Evolutionary conservation across 2,888 invertebrate species (phyloP).

Genomic region (Flexamia atlantica): DNA sequence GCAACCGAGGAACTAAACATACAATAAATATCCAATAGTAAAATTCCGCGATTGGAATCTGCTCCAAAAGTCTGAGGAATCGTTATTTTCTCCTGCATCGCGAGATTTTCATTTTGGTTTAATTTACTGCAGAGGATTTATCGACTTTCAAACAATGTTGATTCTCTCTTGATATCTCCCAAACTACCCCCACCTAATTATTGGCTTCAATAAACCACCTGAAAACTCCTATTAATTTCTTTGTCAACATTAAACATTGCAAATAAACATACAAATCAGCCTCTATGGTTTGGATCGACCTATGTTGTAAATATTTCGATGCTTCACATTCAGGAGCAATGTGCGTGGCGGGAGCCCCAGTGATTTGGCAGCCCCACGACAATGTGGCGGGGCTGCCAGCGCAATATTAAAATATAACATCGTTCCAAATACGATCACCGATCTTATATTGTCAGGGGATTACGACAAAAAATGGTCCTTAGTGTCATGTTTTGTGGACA

Average conservation of each 20-base stretch:
- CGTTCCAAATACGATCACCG: neutral
- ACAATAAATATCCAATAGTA: neutral
- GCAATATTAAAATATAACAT: constrained; percentile 1
- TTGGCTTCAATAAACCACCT: neutral
- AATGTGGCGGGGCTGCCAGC: neutral
- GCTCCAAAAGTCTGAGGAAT: neutral
- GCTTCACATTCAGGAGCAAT: neutral
- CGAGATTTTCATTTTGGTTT: neutral
- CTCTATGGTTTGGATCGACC: too few relatives aligned
- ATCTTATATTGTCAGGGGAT: neutral
- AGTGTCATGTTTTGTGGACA: too few relatives aligned
- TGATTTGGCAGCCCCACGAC: neutral
- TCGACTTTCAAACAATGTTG: neutral
- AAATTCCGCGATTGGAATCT: constrained; percentile 15
- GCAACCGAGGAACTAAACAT: neutral
- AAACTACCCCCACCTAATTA: neutral
- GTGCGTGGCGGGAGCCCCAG: neutral
- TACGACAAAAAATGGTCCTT: too few relatives aligned
- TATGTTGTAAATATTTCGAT: neutral
- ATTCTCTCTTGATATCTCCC: neutral
- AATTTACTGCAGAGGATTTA: constrained; percentile 5
- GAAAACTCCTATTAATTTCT: too few relatives aligned
- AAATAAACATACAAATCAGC: too few relatives aligned
- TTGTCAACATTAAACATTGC: too few relatives aligned
- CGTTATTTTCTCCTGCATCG: neutral